phyloP scores from a whole-genome alignment of 1,140 invertebrate genomes.

The Aphelenchoides avenae region DNA sequence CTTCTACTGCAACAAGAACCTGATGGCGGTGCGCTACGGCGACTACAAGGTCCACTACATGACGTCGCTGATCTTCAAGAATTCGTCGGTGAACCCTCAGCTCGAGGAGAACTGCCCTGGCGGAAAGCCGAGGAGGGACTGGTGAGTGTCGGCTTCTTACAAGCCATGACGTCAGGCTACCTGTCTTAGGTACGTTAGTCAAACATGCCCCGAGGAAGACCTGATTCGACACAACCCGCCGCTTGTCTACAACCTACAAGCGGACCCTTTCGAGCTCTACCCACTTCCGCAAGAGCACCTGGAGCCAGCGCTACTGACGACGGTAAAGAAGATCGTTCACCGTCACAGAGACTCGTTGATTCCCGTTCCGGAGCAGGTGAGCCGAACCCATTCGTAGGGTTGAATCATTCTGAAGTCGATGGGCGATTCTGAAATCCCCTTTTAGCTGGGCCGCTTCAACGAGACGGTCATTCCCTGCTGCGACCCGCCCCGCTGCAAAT shows the following conservation, averaged over 20 bases:
- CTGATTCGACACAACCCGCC: slow-evolving; percentile 42
- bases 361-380: slow-evolving; percentile 32
- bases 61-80: slow-evolving; percentile 48
- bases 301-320: not conserved
- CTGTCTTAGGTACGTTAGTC: too few species aligned
- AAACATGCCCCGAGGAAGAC: slow-evolving; percentile 34
- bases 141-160: too few species aligned
- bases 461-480: slow-evolving; percentile 43
- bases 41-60: slow-evolving; percentile 50
- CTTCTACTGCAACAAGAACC: too few species aligned
- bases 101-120: slow-evolving; percentile 41
- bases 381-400: too few species aligned
- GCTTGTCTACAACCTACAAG: slow-evolving; percentile 39
- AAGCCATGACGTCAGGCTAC: too few species aligned
- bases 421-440: too few species aligned
- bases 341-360: slow-evolving; percentile 22
- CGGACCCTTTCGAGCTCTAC: slow-evolving; percentile 45
- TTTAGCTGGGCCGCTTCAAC: slow-evolving; percentile 35
- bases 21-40: too few species aligned
- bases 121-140: slow-evolving; percentile 49
- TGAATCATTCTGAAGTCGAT: too few species aligned
- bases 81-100: slow-evolving; percentile 38
- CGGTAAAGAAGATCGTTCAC: slow-evolving; percentile 8
- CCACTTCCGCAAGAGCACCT: slow-evolving; percentile 16
- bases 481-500: slow-evolving; percentile 34